Percentiles rank a stretch among this genome's conserved stretches.
These are phyloP conservation scores for Deilephila porcellus DNA, from an alignment of 2,888 invertebrate species.

Conservation along the genomic window DNA sequence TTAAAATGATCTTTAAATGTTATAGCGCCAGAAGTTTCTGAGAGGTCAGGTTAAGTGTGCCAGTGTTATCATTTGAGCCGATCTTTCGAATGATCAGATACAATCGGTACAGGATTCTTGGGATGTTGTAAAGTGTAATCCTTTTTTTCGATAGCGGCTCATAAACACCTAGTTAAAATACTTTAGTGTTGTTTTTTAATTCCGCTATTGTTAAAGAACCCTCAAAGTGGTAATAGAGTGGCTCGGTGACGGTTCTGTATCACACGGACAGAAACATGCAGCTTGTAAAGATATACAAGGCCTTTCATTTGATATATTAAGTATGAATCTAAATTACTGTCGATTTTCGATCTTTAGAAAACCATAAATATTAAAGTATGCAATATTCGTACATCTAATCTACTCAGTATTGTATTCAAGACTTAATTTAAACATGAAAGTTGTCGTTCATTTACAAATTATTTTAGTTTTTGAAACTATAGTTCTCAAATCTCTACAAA, in stretches of 20 bases:
- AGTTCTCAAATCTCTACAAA: neutral
- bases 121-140: conserved; percentile 18
- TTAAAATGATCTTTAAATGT: conserved; percentile 7
- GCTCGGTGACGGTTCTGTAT: neutral
- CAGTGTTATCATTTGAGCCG: neutral
- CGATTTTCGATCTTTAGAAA: no score
- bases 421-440: no score
- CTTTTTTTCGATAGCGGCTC: conserved; percentile 29
- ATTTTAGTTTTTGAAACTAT: no score
- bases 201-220: conserved; percentile 27
- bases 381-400: no score
- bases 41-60: neutral
- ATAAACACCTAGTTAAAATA: conserved; percentile 60
- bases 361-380: no score
- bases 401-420: no score
- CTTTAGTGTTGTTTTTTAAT: conserved; percentile 39
- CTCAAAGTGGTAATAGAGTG: neutral
- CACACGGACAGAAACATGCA: neutral
- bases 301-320: no score
- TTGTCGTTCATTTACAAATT: no score
- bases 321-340: no score
- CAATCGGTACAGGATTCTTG: conserved; percentile 22
- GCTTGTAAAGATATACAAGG: no score
- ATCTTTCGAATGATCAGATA: conserved; percentile 8
- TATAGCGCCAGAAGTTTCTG: neutral